Percentiles rank a stretch among this genome's conserved stretches.
phyloP scores from a whole-genome alignment of 2,797 vertebrate genomes.

The Semotilus atromaculatus region DNA sequence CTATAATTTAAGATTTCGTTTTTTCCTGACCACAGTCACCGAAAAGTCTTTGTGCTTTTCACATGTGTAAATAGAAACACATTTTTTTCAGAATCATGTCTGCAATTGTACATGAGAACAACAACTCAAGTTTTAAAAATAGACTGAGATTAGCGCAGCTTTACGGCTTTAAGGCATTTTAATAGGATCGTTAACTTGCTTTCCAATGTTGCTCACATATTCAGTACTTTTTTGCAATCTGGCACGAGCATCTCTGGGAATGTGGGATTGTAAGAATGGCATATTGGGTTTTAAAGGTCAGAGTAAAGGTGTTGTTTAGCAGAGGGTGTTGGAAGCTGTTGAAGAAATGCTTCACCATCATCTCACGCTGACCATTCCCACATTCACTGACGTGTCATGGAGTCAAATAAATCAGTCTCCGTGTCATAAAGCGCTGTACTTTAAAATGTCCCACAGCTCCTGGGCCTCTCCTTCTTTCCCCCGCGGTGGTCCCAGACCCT shows the following conservation, averaged over 20 bases:
- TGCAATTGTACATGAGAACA: constrained; percentile 55
- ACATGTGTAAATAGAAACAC: constrained; percentile 73
- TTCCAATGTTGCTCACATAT: constrained; percentile 41
- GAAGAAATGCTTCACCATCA: constrained; percentile 31
- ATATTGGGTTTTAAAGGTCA: constrained; percentile 26
- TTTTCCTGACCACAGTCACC: constrained; percentile 44
- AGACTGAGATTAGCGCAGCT: constrained; percentile 20
- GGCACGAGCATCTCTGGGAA: constrained; percentile 6
- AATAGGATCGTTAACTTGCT: constrained; percentile 50
- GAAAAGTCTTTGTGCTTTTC: constrained; percentile 47
- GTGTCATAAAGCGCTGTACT: constrained; percentile 29
- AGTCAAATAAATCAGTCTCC: constrained; percentile 40
- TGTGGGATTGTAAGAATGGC: constrained; percentile 26
- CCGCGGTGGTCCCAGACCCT: constrained; percentile 12
- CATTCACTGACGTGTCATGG: constrained; percentile 17
- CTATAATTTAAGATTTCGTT: constrained; percentile 50
- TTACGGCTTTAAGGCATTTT: constrained; percentile 48
- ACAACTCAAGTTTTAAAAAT: constrained; percentile 43
- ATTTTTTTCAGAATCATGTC: constrained; percentile 59
- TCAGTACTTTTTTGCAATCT: constrained; percentile 26
- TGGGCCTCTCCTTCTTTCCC: constrained; percentile 12
- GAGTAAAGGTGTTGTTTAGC: constrained; percentile 32
- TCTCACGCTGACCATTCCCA: constrained; percentile 22
- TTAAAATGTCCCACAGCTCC: constrained; percentile 32
- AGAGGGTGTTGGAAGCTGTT: constrained; percentile 39